A percentile compares a stretch with the other conserved stretches of the same genome.
phyloP scores from a whole-genome alignment of 2,113 vertebrate species.

The Fukomys damarensis region DNA sequence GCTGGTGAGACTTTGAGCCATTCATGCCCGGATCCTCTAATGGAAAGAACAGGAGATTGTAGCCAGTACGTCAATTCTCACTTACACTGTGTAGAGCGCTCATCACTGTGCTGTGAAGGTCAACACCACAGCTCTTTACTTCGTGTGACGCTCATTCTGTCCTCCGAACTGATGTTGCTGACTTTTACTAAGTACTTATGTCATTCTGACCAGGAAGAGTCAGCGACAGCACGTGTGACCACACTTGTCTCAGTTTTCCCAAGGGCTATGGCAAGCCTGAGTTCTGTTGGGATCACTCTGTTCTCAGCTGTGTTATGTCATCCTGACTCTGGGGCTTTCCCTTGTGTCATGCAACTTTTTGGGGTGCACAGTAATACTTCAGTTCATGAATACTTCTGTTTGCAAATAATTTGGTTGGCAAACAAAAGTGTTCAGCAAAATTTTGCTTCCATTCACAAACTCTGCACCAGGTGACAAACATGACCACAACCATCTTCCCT shows the following conservation, averaged over 20 bases:
- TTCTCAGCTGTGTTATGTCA: not conserved
- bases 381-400: too few species aligned
- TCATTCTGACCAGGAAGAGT: not conserved
- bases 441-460: too few species aligned
- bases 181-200: not conserved
- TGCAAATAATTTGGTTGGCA: too few species aligned
- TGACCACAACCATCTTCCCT: too few species aligned
- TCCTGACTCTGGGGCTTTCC: too few species aligned
- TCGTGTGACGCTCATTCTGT: not conserved
- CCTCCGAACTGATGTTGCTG: not conserved
- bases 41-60: not conserved
- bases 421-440: too few species aligned
- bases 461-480: too few species aligned
- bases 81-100: not conserved
- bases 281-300: too few species aligned
- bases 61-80: not conserved
- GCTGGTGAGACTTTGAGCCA: not conserved
- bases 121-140: too few species aligned
- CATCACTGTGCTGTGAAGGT: not conserved
- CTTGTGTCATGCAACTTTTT: too few species aligned
- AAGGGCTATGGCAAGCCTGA: too few species aligned
- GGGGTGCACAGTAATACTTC: too few species aligned
- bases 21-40: not conserved
- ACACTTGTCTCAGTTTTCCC: not conserved
- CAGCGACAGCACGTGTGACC: not conserved